These are phyloP conservation scores for Ariolimax columbianus DNA, from an alignment of 2,888 invertebrate genomes.

Conservation along the genomic window DNA sequence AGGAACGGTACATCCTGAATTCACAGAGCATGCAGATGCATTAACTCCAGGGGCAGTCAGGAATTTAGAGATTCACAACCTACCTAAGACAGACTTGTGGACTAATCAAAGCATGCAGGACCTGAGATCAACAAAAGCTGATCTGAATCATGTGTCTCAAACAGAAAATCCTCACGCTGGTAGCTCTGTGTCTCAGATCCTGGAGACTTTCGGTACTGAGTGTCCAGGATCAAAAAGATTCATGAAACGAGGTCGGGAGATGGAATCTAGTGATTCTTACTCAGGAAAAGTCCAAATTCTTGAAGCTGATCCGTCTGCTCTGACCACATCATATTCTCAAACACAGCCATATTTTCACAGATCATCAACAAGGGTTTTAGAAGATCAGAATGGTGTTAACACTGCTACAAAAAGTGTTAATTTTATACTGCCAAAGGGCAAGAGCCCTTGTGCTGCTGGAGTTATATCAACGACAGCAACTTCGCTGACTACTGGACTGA, in stretches of 20 bases:
- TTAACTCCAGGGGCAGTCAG: background rate
- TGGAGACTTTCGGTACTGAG: background rate
- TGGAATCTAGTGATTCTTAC: background rate
- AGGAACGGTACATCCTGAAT: background rate
- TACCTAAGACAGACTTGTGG: background rate
- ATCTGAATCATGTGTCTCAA: background rate
- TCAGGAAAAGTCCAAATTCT: background rate
- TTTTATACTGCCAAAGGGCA: background rate
- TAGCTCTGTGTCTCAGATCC: background rate
- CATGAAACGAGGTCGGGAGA: background rate
- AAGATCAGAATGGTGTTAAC: no score
- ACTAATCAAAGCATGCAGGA: background rate
- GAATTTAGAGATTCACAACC: background rate
- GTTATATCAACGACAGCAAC: no score
- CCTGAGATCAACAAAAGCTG: background rate
- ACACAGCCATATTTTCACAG: background rate
- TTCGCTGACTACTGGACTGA: no score
- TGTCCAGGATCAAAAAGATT: background rate
- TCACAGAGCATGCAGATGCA: background rate
- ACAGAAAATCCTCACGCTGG: background rate
- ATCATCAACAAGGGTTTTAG: background rate
- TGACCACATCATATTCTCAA: background rate
- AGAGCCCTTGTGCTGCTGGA: no score
- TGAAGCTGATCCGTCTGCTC: background rate
- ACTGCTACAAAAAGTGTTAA: background rate